Percentiles rank a stretch among this genome's conserved stretches.
Conservation (phyloP, 2,113 vertebrate genomes). For the Thryonomys swinderianus region DNA sequence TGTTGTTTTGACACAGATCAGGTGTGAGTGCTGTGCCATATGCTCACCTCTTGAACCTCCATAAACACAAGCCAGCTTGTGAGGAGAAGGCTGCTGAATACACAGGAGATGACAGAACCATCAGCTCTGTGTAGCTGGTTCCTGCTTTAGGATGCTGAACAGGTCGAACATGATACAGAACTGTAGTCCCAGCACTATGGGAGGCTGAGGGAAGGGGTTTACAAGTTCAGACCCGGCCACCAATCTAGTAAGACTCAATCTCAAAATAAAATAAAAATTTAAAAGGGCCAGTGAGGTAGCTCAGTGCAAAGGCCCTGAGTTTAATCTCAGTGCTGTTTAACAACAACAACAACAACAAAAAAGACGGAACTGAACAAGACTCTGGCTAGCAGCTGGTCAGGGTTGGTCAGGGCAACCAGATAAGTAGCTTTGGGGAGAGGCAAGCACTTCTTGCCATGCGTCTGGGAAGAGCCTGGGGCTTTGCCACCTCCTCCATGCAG, state of each 20-base stretch:
- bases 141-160: background rate
- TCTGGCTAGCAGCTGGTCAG: background rate
- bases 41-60: background rate
- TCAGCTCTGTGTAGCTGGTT: background rate
- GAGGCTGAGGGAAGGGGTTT: too few species aligned
- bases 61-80: background rate
- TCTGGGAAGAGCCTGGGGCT: background rate
- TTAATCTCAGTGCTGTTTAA: too few species aligned
- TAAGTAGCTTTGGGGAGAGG: background rate
- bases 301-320: too few species aligned
- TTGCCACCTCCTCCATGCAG: background rate
- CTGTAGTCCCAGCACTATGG: too few species aligned
- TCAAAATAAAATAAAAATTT: too few species aligned
- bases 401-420: background rate
- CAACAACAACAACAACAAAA: too few species aligned
- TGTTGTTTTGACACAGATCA: background rate
- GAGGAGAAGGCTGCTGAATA: background rate
- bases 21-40: background rate
- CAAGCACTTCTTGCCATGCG: background rate
- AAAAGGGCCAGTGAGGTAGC: too few species aligned
- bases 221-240: too few species aligned
- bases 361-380: too few species aligned
- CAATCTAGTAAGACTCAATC: too few species aligned
- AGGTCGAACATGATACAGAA: too few species aligned
- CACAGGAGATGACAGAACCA: rapidly evolving